phyloP scores from a whole-genome alignment of 2,888 invertebrate genomes.

The Pachydiplax longipennis region DNA sequence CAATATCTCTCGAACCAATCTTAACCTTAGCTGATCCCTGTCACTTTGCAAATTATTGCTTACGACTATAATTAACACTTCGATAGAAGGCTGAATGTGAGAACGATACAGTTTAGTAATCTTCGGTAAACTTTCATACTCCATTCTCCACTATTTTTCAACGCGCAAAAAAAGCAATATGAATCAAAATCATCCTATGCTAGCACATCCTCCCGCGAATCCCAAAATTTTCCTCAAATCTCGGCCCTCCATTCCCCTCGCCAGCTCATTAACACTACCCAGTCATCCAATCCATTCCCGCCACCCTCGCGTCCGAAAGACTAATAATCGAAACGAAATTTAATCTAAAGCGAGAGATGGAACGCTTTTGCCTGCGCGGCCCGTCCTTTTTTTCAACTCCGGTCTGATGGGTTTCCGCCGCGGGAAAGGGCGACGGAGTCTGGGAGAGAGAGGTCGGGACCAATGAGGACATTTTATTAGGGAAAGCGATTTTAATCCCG shows the following conservation, averaged over 20 bases:
- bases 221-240: not conserved
- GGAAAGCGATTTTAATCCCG: conserved; percentile 40
- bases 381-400: not conserved
- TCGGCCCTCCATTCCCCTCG: not conserved
- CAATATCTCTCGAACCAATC: too few species aligned
- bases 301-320: not conserved
- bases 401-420: not conserved
- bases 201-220: too few species aligned
- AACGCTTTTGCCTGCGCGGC: not conserved
- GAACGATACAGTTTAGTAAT: too few species aligned
- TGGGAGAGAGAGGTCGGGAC: not conserved
- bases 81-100: too few species aligned
- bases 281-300: not conserved
- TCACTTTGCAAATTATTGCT: too few species aligned
- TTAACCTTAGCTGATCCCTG: too few species aligned
- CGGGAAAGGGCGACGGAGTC: not conserved
- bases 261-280: not conserved
- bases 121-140: too few species aligned
- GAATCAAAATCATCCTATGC: too few species aligned
- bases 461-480: not conserved
- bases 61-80: too few species aligned
- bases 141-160: too few species aligned
- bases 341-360: conserved; percentile 28
- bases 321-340: conserved; percentile 26
- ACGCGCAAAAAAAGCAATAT: too few species aligned